phyloP scores from a whole-genome alignment of 64 coral and sea anemone genomes.

The Dendrophyllia cribrosa region DNA sequence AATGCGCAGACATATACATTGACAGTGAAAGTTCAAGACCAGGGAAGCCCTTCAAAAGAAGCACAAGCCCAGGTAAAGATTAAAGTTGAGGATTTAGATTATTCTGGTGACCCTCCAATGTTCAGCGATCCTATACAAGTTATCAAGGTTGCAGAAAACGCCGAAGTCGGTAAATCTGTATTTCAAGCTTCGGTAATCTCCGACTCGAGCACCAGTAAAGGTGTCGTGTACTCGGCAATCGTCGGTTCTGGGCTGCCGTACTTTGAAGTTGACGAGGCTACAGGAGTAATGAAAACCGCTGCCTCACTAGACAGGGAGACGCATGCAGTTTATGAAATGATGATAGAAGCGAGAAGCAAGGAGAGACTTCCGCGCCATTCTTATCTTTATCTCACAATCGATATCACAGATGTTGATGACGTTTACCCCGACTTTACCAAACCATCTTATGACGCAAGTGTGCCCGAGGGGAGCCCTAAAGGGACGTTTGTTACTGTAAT shows the following conservation, averaged over 20 bases:
- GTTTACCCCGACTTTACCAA: conserved; percentile 53
- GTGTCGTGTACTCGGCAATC: conserved; percentile 46
- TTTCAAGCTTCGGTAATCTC: conserved; percentile 33
- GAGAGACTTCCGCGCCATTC: conserved; percentile 36
- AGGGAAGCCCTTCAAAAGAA: conserved; percentile 30
- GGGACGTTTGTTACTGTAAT: conserved; percentile 70
- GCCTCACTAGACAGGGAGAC: conserved; percentile 51
- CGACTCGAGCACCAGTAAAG: conserved; percentile 27
- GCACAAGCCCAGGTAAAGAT: conserved; percentile 26
- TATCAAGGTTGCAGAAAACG: conserved; percentile 37
- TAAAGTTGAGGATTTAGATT: conserved; percentile 33
- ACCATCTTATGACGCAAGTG: conserved; percentile 35
- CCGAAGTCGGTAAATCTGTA: conserved; percentile 47
- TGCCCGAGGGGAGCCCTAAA: conserved; percentile 61
- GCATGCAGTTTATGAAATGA: conserved; percentile 26
- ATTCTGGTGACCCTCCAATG: conserved; percentile 29
- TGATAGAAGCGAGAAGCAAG: conserved; percentile 48
- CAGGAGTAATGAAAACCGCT: conserved; percentile 49
- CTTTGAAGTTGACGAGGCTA: conserved; percentile 51
- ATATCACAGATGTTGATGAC: conserved; percentile 58
- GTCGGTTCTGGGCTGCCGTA: conserved; percentile 53
- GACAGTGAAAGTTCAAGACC: conserved; percentile 44
- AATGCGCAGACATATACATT: conserved; percentile 3
- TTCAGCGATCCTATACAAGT: conserved; percentile 36
- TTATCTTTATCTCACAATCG: conserved; percentile 37